Percentiles rank a stretch among this genome's conserved stretches.
Evolutionary conservation across 2,888 invertebrate genomes (phyloP).

Genomic region (Stomorhina lunata): DNA sequence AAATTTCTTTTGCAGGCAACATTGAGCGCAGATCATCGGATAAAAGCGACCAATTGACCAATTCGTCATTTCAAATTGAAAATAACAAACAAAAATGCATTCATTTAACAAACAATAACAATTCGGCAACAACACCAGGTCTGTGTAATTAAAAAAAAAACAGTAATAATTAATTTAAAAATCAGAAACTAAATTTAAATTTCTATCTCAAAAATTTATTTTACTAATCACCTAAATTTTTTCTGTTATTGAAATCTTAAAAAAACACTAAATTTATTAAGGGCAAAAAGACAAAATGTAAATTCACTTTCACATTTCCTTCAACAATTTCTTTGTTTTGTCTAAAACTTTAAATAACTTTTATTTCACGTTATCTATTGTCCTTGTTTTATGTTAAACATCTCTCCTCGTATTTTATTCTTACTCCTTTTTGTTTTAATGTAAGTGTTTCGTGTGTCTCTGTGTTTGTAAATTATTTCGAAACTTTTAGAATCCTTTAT

Average conservation of each 20-base stretch:
- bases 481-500: too few species aligned
- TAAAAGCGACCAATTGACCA: slow-evolving; percentile 80
- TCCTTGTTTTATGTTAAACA: too few species aligned
- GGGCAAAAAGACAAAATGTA: neutral
- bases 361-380: too few species aligned
- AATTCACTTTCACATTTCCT: neutral
- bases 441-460: too few species aligned
- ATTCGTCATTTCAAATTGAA: slow-evolving; percentile 79
- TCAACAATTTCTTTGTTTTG: slow-evolving; percentile 8
- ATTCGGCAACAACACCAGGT: slow-evolving; percentile 80
- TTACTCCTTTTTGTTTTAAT: too few species aligned
- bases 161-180: slow-evolving; percentile 43
- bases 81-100: slow-evolving; percentile 79
- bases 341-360: neutral
- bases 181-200: neutral
- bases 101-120: slow-evolving; percentile 80
- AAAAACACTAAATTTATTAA: neutral
- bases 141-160: slow-evolving; percentile 74
- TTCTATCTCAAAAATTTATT: slow-evolving; percentile 29
- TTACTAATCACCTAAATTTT: slow-evolving; percentile 26
- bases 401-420: too few species aligned
- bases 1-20: slow-evolving; percentile 80
- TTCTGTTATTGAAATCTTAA: too few species aligned
- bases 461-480: too few species aligned
- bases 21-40: slow-evolving; percentile 80